Evolutionary conservation across 2,797 vertebrate genomes (phyloP).

Genomic region (Acrossocheilus wenchowensis): DNA sequence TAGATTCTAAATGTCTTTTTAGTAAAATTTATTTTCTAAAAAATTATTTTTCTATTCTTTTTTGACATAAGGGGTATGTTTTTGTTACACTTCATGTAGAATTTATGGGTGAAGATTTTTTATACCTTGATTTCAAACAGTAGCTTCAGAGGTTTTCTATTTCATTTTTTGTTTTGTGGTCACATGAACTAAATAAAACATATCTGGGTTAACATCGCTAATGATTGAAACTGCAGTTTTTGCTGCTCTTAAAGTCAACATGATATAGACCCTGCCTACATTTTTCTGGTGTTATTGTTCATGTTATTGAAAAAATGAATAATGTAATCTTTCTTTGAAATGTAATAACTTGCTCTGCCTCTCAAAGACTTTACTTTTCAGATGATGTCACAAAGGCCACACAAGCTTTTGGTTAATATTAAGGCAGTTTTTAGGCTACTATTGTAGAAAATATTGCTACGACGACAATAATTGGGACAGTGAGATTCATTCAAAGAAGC

Average conservation of each 20-base stretch:
- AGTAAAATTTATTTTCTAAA: conserved; percentile 41
- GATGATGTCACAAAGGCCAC: background rate
- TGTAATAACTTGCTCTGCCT: background rate
- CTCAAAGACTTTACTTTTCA: background rate
- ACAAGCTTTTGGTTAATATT: background rate
- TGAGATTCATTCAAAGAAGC: background rate
- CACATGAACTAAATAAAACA: conserved; percentile 3
- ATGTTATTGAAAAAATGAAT: background rate
- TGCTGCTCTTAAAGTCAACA: background rate
- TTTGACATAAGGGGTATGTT: conserved; percentile 24
- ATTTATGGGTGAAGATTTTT: background rate
- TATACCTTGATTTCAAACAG: conserved; percentile 34
- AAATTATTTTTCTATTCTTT: conserved; percentile 57
- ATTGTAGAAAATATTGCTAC: background rate
- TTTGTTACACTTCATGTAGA: conserved; percentile 25
- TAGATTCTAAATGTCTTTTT: background rate
- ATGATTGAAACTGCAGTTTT: background rate
- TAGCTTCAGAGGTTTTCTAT: conserved; percentile 18
- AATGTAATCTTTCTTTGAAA: background rate
- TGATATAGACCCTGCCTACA: background rate
- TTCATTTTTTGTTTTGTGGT: conserved; percentile 11
- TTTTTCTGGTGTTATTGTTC: background rate
- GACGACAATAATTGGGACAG: background rate
- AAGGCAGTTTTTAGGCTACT: background rate
- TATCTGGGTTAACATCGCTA: background rate